Base-by-base conservation (phyloP, 2,797 vertebrate genomes). In the Myotis vivesi region DNA sequence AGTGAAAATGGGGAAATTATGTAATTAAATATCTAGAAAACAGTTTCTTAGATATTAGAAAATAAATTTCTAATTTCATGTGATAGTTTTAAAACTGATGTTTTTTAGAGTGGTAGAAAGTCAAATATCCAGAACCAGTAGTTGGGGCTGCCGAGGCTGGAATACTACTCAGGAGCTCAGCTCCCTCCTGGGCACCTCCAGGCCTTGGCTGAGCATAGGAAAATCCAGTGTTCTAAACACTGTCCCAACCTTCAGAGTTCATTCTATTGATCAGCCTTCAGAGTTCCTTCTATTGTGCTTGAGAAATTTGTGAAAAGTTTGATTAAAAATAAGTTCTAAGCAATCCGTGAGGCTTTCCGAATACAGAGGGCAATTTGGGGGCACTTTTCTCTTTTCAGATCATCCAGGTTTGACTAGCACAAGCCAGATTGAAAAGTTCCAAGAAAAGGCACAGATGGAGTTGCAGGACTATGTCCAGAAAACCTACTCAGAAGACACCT, bases 391-490 rank as follows among this genome's bases (percentile, higher is more conserved):
- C 95, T 96, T 96, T 98, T 94, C 98, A 99, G 99, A 99, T 98
- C 99, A 99, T 96, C 99, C 99, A 84, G 99, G 99, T 94, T 98
- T 99, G 97, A 99, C 98, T 95, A 99, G 99, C 98, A 99, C 99
- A 83, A 99, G 98, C 77, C 99, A 99, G 98, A 99, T 99, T 95
- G 99, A 99, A 97, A 99, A 99, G 97, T 99, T 99, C 97, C 99
- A 99, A 98, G 99, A 99, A 97, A 99, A 99, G 98, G 99, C 99
- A 30, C 98, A 99, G 98, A 99, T 99, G 99, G 99, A 99, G 98
- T 98, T 99, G 95, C 99, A 99, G 98, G 99, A 99, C 98, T 99
- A 99, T 55, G 99, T 99, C 76, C 99, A 99, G 98, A 99, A 99
- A 98, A 99, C 99, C 2, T 99, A 99, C 98, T 99, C 99, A 10